Evolutionary conservation across 1,140 invertebrate genomes (phyloP), one percentile per base, ranked within the genome.

Genomic region (Lasioglossum baleicum): DNA sequence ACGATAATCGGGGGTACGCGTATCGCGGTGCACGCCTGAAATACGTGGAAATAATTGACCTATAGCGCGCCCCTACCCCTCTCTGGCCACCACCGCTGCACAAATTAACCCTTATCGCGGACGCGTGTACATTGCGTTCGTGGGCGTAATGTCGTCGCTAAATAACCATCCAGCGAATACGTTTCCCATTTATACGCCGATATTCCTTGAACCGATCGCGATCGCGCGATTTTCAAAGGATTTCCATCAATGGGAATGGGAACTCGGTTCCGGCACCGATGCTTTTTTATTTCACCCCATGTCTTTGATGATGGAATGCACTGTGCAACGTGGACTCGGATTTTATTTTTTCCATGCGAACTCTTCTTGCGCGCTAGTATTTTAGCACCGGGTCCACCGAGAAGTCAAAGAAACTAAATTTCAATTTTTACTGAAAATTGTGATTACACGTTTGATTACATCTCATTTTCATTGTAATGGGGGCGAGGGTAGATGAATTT

Each of bases 21-120:
- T 82, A 81, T 81, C 81, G 69, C 82, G 70, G 42, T 40, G 68
- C 72, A 48, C 56, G 70, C 44, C 66, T 85, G 67, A 83, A 88
- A 87, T 87, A 87, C 82, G 80, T 85, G 76, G 82, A 87, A 91
- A 90, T 88, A 88, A 90, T 91, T 89, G 88, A 90, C 82, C 83
- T 85, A 83, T 75, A 80, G 78, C 68, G 44, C 61, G 31, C 51
- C 44, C 76, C n/a, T 77, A 42, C 40, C 67, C 73, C 67, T 70
- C 40, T 66, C 40, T 42, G 5, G 17, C 26, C 67, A 22, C 64
- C 44, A 1, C 44, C 10, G 75, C 68, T 72, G 58, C 76, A 77
- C 76, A 88, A 90, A 89, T 91, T 88, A 91, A 88, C 76, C 81
- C 77, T 90, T 90, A 90, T 91, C 86, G 80, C 75, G 69, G 79